These are phyloP conservation scores for Girardinus metallicus DNA, from an alignment of 2,797 vertebrate species.

Conservation along the genomic window DNA sequence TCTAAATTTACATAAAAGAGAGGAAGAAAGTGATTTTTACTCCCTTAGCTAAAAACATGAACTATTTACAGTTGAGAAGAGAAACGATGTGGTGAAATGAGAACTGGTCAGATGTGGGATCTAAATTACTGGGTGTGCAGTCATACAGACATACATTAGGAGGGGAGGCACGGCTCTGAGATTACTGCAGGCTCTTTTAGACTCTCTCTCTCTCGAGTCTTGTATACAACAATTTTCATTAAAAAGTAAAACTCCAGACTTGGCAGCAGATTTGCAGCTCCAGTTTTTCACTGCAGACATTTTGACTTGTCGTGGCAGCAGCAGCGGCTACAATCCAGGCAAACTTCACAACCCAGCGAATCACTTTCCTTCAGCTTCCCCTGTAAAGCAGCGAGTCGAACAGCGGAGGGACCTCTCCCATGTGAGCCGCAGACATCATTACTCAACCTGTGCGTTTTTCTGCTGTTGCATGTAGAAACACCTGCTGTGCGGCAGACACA, in stretches of 20 bases:
- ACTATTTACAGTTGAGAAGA: neutral
- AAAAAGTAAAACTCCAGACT: conserved; percentile 16
- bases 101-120: conserved; percentile 6
- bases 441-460: conserved; percentile 10
- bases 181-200: conserved; percentile 21
- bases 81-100: neutral
- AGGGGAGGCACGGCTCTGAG: conserved; percentile 16
- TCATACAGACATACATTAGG: conserved; percentile 13
- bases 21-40: neutral
- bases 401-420: conserved; percentile 12
- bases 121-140: conserved; percentile 26
- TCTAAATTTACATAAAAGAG: neutral
- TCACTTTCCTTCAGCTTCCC: conserved; percentile 7
- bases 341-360: conserved; percentile 6
- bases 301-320: conserved; percentile 7
- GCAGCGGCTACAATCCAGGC: neutral
- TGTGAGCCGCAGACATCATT: conserved; percentile 5
- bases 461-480: conserved; percentile 20
- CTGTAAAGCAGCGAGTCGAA: conserved; percentile 3
- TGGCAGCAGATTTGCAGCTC: conserved; percentile 18
- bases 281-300: conserved; percentile 13
- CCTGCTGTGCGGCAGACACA: conserved; percentile 5
- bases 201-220: conserved; percentile 8
- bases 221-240: conserved; percentile 26
- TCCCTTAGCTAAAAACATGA: neutral